Evolutionary conservation across 2,797 vertebrate species (phyloP).

Genomic region (Cottoperca gobio): DNA sequence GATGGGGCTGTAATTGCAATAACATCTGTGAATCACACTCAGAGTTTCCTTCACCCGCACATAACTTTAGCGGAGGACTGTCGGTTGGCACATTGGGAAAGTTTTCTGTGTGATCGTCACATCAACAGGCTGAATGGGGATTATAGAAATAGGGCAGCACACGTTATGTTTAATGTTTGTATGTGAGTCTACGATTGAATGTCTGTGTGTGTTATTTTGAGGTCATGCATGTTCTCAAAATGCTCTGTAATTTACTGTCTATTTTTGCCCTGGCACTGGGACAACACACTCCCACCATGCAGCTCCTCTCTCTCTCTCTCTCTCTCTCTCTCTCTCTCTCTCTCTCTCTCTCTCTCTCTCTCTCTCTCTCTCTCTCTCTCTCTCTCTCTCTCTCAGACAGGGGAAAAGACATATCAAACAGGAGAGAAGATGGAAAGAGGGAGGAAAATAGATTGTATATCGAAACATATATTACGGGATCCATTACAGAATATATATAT

Average conservation of each 20-base stretch:
- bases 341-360: background rate
- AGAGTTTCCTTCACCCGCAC: constrained; percentile 70
- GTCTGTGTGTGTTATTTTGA: constrained; percentile 78
- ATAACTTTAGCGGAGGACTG: constrained; percentile 41
- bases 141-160: constrained; percentile 61
- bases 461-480: too few species aligned
- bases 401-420: constrained; percentile 41
- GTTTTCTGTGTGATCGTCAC: constrained; percentile 51
- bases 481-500: background rate
- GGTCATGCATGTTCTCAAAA: constrained; percentile 78
- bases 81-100: constrained; percentile 45
- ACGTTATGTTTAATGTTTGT: constrained; percentile 63
- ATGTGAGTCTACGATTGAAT: constrained; percentile 53
- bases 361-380: constrained; percentile 2
- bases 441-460: constrained; percentile 34
- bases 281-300: constrained; percentile 79
- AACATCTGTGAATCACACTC: constrained; percentile 76
- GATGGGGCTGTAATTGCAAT: constrained; percentile 59
- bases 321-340: background rate
- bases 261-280: constrained; percentile 79
- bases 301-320: constrained; percentile 8
- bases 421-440: constrained; percentile 38
- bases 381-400: constrained; percentile 12
- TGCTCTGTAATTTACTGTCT: constrained; percentile 80
- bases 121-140: constrained; percentile 63